Conservation (phyloP, 2,113 vertebrate species). For the rabbit (Oryctolagus cuniculus) region mOryCun1.1 NC_091440.1:31664501-31665000, state of each 20-base stretch:
- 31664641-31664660: neutral
- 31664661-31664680: neutral
- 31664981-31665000: neutral
- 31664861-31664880: neutral
- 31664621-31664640: neutral
- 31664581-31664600: neutral
- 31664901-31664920: neutral
- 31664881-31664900: conserved; percentile 4
- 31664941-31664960: neutral
- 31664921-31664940: neutral
- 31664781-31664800: neutral
- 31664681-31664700: neutral
- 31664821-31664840: neutral
- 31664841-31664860: neutral
- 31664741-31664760: neutral
- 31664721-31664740: neutral
- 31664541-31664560: neutral
- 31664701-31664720: neutral
- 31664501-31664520: neutral
- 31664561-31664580: neutral
- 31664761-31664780: neutral
- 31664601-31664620: neutral
- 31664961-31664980: neutral
- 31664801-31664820: neutral
- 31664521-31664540: neutral